Percentiles rank a stretch among this genome's conserved stretches.
Conservation (phyloP, 2,888 invertebrate genomes). For the Agonopterix heracliana region DNA sequence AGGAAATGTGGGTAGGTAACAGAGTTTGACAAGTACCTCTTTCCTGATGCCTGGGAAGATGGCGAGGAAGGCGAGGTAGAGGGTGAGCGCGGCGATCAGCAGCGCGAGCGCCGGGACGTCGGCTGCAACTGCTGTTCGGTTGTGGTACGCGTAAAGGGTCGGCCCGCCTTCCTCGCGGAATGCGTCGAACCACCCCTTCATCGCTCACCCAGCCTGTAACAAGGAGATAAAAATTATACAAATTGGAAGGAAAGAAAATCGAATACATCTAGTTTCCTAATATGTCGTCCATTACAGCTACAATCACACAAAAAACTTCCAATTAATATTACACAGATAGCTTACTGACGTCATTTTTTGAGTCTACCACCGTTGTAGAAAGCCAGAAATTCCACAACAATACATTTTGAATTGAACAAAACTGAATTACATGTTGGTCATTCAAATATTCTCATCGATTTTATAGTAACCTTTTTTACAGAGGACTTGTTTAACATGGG, state of each 20-base stretch:
- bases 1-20: too few species aligned
- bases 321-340: too few species aligned
- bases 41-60: conserved; percentile 97
- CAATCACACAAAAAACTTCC: too few species aligned
- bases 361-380: too few species aligned
- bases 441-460: too few species aligned
- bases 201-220: conserved; percentile 75
- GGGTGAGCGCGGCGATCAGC: conserved; percentile 90
- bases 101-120: conserved; percentile 93
- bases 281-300: neutral
- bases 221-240: neutral
- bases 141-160: conserved; percentile 95
- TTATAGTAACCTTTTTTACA: too few species aligned
- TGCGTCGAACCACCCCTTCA: conserved; percentile 98
- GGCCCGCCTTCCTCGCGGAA: conserved; percentile 98
- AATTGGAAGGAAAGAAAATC: neutral
- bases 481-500: too few species aligned
- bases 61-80: conserved; percentile 95
- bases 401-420: too few species aligned
- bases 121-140: conserved; percentile 95
- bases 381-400: too few species aligned
- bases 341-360: too few species aligned
- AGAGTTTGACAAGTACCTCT: conserved; percentile 77
- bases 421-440: too few species aligned
- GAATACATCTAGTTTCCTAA: neutral